Evolutionary conservation across 2,113 vertebrate species (phyloP), one percentile per base, ranked within the genome.

Genomic region (Aramus guarauna): DNA sequence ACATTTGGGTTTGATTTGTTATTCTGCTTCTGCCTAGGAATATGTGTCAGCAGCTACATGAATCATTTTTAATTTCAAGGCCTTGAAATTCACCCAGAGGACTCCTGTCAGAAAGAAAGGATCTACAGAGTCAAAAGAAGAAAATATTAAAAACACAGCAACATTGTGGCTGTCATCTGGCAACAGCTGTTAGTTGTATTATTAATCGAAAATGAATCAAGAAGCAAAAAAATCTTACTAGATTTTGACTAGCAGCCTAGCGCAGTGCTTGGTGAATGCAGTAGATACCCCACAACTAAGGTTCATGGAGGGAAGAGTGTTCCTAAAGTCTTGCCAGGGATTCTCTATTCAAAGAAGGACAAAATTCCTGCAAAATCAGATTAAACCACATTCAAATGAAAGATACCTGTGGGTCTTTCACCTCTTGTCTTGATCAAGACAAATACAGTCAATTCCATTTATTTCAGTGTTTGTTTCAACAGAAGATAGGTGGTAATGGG

Each of bases 21-120:
- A 89, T 91, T 94, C 74, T 94, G 56, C 34, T 89, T 91, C 78
- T 92, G 29, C 77, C 60, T 59, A 78, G 16, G 34, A 91, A 21
- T 80, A 75, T 24, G 4, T 58, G 56, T 82, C 85, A 93, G 87
- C 37, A 71, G 48, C 60, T 67, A 82, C 60, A 67, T 30, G 26
- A 96, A 85, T 52, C 0, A 63, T 82, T 89, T 94, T 93, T 82
- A 55, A 81, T 82, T 88, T 79, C 9, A 3, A 85, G 60, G 56
- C 47, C 74, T 82, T 81, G 39, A 93, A 90, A 92, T 88, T 90
- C 30, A 90, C 39, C 53, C 62, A 73, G 26, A 92, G 27, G 53
- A 82, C 47, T 75, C 27, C 16, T 36, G 53, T 73, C 58, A 82
- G 11, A 92, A 78, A 71, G 19, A 58, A 88, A 81, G 26, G 20